phyloP scores from a whole-genome alignment of 2,797 vertebrate species.

The Capromys pilorides region DNA sequence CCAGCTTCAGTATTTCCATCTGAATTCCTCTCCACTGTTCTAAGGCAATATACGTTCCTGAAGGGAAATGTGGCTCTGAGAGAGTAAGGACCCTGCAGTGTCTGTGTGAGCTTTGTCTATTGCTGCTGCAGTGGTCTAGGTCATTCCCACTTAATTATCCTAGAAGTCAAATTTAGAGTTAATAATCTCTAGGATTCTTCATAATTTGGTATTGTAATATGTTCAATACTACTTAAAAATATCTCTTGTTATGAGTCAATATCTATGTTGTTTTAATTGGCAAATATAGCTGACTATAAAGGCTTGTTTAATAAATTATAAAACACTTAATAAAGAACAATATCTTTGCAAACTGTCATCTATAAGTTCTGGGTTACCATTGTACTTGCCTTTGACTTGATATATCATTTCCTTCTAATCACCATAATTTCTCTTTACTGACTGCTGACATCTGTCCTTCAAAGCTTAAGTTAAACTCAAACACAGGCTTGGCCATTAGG shows the following conservation, averaged over 20 bases:
- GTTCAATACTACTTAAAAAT: not conserved
- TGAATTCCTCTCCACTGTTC: not conserved
- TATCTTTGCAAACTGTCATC: not conserved
- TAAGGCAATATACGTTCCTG: not conserved
- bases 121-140: rapidly evolving
- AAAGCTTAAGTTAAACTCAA: not conserved
- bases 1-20: not conserved
- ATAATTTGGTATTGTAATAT: not conserved
- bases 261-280: not conserved
- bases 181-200: not conserved
- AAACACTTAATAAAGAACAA: not conserved
- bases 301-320: not conserved
- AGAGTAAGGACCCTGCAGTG: not conserved
- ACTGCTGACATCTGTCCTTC: not conserved
- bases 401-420: not conserved
- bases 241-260: not conserved
- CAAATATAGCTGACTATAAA: not conserved
- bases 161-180: not conserved
- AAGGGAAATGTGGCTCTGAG: not conserved
- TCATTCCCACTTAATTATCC: not conserved
- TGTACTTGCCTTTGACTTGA: not conserved
- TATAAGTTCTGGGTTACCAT: not conserved
- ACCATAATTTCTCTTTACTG: not conserved
- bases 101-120: not conserved
- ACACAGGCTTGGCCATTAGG: not conserved